Evolutionary conservation across 2,797 vertebrate genomes (phyloP).

Genomic region (Girardinus metallicus): DNA sequence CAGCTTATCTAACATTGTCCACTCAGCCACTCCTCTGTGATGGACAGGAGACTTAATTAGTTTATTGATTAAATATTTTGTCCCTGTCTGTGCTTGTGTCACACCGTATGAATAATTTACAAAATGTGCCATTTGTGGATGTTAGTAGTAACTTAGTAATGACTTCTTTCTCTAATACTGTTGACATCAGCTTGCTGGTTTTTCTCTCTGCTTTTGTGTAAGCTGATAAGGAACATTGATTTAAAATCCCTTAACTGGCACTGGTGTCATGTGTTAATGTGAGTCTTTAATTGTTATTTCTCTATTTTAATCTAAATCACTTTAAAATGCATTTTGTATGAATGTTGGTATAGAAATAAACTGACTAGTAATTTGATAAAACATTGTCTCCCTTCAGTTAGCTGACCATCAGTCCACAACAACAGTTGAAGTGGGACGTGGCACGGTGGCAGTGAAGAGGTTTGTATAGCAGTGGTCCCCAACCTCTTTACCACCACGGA

Average conservation of each 20-base stretch:
- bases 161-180: neutral
- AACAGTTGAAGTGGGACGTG: neutral
- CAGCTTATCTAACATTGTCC: neutral
- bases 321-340: no score
- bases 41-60: neutral
- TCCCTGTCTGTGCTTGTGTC: neutral
- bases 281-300: neutral
- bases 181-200: neutral
- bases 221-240: neutral
- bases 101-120: neutral
- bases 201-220: neutral
- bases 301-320: no score
- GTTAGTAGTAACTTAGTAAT: neutral
- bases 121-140: neutral
- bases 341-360: neutral
- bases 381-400: neutral
- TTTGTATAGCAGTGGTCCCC: no score
- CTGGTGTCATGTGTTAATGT: neutral
- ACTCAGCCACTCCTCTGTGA: neutral
- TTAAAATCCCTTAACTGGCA: neutral
- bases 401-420: neutral
- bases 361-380: neutral
- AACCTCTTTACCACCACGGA: no score
- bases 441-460: no score
- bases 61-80: neutral